phyloP scores from a whole-genome alignment of 2,113 vertebrate genomes.

The Ctenomys sociabilis region DNA sequence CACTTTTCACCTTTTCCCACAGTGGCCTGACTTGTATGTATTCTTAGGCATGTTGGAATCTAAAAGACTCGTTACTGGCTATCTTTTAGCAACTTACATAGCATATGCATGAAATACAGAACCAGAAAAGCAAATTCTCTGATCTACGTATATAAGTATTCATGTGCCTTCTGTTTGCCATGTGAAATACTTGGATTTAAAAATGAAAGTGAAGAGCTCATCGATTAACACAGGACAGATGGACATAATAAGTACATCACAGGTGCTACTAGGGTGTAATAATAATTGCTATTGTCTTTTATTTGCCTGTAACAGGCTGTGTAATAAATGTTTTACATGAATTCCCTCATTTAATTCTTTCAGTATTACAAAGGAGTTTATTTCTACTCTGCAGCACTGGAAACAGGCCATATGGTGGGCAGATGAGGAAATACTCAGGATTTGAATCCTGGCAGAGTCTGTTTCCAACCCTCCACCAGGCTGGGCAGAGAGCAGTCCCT shows the following conservation, averaged over 20 bases:
- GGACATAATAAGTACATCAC: slow-evolving; percentile 17
- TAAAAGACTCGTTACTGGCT: not conserved
- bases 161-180: slow-evolving; percentile 18
- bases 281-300: slow-evolving; percentile 38
- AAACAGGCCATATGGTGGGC: slow-evolving; percentile 27
- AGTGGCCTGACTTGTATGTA: not conserved
- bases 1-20: not conserved
- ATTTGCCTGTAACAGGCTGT: slow-evolving; percentile 53
- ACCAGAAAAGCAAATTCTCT: slow-evolving; percentile 35
- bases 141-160: not conserved
- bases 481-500: not conserved
- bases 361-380: not conserved
- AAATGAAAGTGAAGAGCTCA: slow-evolving; percentile 57
- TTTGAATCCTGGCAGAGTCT: slow-evolving; percentile 52
- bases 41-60: not conserved
- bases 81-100: not conserved
- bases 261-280: slow-evolving; percentile 18
- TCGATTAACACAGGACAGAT: slow-evolving; percentile 2
- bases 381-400: slow-evolving; percentile 18
- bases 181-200: not conserved
- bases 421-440: slow-evolving; percentile 26
- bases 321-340: slow-evolving; percentile 48
- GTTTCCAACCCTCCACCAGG: slow-evolving; percentile 26
- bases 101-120: slow-evolving; percentile 44
- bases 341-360: slow-evolving; percentile 61